Percentiles rank a stretch among this genome's conserved stretches.
These are phyloP conservation scores for Oopsacas minuta DNA, from an alignment of 37 sponge, comb jelly and placozoan species.

Conservation along the genomic window DNA sequence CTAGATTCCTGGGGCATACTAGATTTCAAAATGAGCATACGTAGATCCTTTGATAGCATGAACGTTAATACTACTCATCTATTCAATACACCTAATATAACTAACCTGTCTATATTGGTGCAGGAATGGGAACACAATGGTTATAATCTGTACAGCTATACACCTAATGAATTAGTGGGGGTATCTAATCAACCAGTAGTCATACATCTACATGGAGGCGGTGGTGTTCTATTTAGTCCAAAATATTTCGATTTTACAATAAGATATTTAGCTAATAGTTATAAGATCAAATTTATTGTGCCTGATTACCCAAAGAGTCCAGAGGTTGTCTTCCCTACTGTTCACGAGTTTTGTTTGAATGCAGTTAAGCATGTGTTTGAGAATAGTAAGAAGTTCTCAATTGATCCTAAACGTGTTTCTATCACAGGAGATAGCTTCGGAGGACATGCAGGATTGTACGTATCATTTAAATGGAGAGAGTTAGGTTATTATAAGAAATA, in stretches of 20 bases:
- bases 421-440: neutral
- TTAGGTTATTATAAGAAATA: neutral
- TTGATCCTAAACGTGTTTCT: slow-evolving; percentile 4
- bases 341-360: neutral
- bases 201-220: neutral
- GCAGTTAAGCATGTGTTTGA: neutral
- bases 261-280: neutral
- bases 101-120: neutral
- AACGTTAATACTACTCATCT: neutral
- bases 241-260: neutral
- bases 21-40: neutral
- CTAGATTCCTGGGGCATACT: neutral
- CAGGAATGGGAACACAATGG: neutral
- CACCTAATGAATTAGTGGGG: neutral
- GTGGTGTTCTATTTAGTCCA: neutral
- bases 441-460: neutral
- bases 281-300: neutral
- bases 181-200: neutral
- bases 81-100: neutral
- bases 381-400: neutral
- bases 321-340: slow-evolving; percentile 8
- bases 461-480: neutral
- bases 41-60: neutral
- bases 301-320: slow-evolving; percentile 8
- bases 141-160: neutral